phyloP scores from a whole-genome alignment of 2,797 vertebrate species.

The Acrocephalus scirpaceus region DNA sequence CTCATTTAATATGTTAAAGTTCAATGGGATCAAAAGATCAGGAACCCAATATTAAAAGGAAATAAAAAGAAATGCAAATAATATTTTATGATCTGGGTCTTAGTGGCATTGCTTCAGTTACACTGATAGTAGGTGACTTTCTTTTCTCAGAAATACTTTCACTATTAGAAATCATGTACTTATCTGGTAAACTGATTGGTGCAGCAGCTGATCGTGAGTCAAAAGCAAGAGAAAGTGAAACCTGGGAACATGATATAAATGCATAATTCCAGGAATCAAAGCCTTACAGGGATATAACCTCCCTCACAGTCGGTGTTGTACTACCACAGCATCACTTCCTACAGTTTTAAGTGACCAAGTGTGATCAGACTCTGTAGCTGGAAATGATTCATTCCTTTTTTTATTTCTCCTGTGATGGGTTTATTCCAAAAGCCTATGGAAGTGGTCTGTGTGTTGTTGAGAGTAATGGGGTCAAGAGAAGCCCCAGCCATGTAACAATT shows the following conservation, averaged over 20 bases:
- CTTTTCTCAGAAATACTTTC: conserved; percentile 9
- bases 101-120: not conserved
- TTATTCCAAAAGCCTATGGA: not conserved
- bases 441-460: not conserved
- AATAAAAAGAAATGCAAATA: conserved; percentile 28
- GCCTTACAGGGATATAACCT: not conserved
- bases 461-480: not conserved
- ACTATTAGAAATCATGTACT: conserved; percentile 7
- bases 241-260: not conserved
- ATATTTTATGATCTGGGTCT: not conserved
- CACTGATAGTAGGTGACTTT: not conserved
- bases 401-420: not conserved
- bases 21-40: conserved; percentile 60
- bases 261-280: not conserved
- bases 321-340: not conserved
- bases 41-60: conserved; percentile 43
- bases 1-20: conserved; percentile 34
- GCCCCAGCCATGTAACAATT: not conserved
- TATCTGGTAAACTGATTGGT: conserved; percentile 23
- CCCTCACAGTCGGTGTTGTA: not conserved
- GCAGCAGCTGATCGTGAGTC: not conserved
- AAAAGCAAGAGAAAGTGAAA: conserved; percentile 28
- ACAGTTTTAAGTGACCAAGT: not conserved
- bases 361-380: not conserved
- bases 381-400: not conserved